Percentiles rank a stretch among this genome's conserved stretches.
Conservation (phyloP, 2,888 invertebrate species). For the Ceratothoa steindachneri region DNA sequence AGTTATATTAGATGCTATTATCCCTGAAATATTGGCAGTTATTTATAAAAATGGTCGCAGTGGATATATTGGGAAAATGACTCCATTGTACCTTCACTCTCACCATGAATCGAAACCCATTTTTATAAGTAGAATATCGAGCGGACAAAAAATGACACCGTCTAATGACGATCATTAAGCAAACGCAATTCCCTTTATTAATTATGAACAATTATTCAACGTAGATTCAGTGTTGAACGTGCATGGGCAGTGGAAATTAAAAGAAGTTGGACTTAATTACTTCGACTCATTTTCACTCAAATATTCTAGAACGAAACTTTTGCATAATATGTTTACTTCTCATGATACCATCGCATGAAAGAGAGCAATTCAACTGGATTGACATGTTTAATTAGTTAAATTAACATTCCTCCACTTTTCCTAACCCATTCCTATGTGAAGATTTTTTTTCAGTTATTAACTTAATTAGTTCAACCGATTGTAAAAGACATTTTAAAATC, state of each 20-base stretch:
- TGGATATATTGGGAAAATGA: too few species aligned
- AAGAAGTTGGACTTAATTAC: background rate
- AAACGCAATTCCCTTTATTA: background rate
- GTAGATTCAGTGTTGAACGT: background rate
- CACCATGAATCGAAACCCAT: too few species aligned
- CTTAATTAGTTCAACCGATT: background rate
- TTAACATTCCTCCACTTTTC: background rate
- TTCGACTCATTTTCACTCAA: background rate
- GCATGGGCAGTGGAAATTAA: background rate
- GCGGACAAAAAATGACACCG: background rate
- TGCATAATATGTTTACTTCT: background rate
- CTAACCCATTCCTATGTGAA: too few species aligned
- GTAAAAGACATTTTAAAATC: background rate
- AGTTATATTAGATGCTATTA: too few species aligned
- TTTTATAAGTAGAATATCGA: too few species aligned
- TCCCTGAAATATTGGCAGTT: too few species aligned
- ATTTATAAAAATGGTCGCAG: too few species aligned
- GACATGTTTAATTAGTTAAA: slow-evolving; percentile 12
- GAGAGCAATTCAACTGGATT: background rate
- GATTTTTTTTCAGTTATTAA: too few species aligned
- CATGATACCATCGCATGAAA: slow-evolving; percentile 1
- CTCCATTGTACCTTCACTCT: too few species aligned
- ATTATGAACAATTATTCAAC: background rate
- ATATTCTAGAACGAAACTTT: background rate
- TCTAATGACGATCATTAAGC: background rate